Evolutionary conservation across 1,140 invertebrate species (phyloP).

Genomic region (Theocolax elegans): DNA sequence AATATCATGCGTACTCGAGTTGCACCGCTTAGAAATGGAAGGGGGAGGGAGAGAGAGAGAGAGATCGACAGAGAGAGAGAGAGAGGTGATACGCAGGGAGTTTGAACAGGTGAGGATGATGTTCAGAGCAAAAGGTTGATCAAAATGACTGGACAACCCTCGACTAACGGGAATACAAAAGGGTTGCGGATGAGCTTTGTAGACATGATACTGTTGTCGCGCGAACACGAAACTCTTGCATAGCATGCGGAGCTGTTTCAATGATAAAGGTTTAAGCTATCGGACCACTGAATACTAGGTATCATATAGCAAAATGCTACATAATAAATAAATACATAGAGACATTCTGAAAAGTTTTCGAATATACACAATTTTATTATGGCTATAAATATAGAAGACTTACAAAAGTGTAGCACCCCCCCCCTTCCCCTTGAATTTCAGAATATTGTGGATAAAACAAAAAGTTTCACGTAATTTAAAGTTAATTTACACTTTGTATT

Average conservation of each 20-base stretch:
- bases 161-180: conserved; percentile 32
- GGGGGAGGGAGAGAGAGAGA: conserved; percentile 11
- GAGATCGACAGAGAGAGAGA: conserved; percentile 23
- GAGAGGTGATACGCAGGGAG: background rate
- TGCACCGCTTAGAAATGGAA: background rate
- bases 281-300: conserved; percentile 14
- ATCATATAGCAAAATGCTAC: conserved; percentile 28
- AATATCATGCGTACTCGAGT: conserved; percentile 3
- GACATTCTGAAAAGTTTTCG: no score
- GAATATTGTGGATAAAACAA: no score
- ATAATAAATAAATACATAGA: conserved; percentile 4
- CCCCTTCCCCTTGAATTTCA: no score
- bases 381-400: no score
- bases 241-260: conserved; percentile 43
- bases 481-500: background rate
- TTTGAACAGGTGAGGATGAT: background rate
- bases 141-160: conserved; percentile 33
- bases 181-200: conserved; percentile 41
- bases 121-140: conserved; percentile 15
- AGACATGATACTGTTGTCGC: conserved; percentile 43
- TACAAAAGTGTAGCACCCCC: no score
- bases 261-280: conserved; percentile 45
- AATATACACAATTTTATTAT: no score
- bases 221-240: conserved; percentile 43
- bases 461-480: background rate